Evolutionary conservation across 2,113 vertebrate species (phyloP), one percentile per base, ranked within the genome.

Genomic region (Lagopus muta): DNA sequence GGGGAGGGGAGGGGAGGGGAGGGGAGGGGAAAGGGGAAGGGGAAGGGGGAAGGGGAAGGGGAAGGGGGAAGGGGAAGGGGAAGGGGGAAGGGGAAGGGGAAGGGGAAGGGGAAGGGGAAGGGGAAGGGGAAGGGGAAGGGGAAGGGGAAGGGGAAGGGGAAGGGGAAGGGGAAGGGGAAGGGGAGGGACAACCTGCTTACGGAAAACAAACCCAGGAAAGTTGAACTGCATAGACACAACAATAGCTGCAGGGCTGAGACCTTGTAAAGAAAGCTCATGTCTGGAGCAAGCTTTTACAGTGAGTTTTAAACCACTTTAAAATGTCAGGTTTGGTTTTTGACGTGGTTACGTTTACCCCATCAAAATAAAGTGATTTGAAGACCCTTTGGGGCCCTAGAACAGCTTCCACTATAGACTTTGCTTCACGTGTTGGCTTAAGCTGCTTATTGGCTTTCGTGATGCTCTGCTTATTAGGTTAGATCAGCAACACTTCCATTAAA

Each of bases 221-320:
- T 71, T 45, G 76, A 76, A 58, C 50, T 66, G 2, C 43, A 72
- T 85, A 89, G 82, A 71, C 55, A 73, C 50, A 69, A 77, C 82
- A 81, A 55, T 21, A 34, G 22, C 81, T 36, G 71, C 38, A 60
- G 74, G 69, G 82, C 64, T 42, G 38, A 90, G 93, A 55, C 38
- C 74, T 86, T 86, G 67, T 28, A 62, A 86, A 80, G 94, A 48
- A 71, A 58, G 43, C 60, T 24, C 36, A 73, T 47, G 77, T 60
- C 54, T 52, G 2, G 60, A n/a, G 62, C 25, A 42, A 61, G 64
- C 75, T 81, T 95, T 86, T 74, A 85, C 45, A 90, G 57, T 5
- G 86, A 82, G 84, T 91, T 90, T 89, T 66, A 92, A 85, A 91
- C 57, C 52, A 3, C 83, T 93, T 88, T 58, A 73, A 96, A 94